Percentiles rank a stretch among this genome's conserved stretches.
Evolutionary conservation across 2,113 vertebrate genomes (phyloP).

Genomic region (Entomyzon cyanotis): DNA sequence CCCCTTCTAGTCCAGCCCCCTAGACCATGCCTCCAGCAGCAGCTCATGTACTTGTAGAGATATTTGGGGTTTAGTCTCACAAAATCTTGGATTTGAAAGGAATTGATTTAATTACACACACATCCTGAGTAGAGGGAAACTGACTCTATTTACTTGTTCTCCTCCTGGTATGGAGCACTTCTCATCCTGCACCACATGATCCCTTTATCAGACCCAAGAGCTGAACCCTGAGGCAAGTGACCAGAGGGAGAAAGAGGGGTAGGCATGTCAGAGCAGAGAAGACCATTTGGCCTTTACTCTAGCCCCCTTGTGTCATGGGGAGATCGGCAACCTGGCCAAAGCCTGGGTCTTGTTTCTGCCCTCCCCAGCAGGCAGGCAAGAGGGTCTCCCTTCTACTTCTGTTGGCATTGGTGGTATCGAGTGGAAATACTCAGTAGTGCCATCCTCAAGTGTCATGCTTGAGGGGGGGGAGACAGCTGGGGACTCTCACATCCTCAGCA

Average conservation of each 20-base stretch:
- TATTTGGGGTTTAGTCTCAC: neutral
- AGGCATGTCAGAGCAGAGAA: neutral
- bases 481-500: neutral
- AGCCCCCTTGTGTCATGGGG: neutral
- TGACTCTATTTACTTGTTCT: neutral
- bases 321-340: neutral
- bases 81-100: neutral
- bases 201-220: neutral
- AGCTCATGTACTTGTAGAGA: neutral
- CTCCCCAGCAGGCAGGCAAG: neutral
- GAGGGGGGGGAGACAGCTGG: neutral
- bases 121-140: neutral
- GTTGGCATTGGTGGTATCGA: neutral
- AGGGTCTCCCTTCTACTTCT: neutral
- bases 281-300: neutral
- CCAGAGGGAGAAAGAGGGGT: neutral
- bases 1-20: neutral
- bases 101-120: neutral
- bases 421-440: neutral
- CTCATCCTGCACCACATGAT: accelerated
- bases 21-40: neutral
- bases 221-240: neutral
- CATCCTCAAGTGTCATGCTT: neutral
- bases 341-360: neutral
- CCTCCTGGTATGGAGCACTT: neutral